A percentile compares a stretch with the other conserved stretches of the same genome.
phyloP scores from a whole-genome alignment of 1,140 invertebrate genomes.

The Himalopsyche phryganea region DNA sequence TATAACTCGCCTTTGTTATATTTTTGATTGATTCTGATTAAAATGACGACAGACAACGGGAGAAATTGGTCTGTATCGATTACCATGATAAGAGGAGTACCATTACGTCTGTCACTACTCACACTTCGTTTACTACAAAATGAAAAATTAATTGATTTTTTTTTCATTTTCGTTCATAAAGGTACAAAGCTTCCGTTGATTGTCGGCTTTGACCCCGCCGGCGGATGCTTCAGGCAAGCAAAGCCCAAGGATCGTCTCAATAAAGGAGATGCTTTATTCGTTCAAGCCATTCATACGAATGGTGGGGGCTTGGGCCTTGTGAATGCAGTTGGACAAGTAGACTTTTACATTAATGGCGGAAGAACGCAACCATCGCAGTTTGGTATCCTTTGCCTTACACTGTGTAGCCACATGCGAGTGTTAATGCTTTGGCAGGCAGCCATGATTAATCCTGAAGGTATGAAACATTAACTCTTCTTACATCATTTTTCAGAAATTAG shows the following conservation, averaged over 20 bases:
- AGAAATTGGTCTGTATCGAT: too few relatives aligned
- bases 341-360: conserved; percentile 58
- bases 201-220: conserved; percentile 61
- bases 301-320: conserved; percentile 50
- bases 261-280: conserved; percentile 56
- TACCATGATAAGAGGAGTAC: too few relatives aligned
- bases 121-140: too few relatives aligned
- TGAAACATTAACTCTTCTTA: neutral
- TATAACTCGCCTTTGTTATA: too few relatives aligned
- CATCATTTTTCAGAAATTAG: neutral
- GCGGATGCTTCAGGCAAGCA: conserved; percentile 49
- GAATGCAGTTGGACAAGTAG: conserved; percentile 51
- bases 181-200: conserved; percentile 3
- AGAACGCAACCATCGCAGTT: neutral
- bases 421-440: conserved; percentile 2
- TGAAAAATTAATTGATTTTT: too few relatives aligned
- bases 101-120: too few relatives aligned
- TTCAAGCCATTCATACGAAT: conserved; percentile 71
- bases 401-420: neutral
- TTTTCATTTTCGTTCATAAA: too few relatives aligned
- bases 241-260: conserved; percentile 35
- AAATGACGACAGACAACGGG: too few relatives aligned
- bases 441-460: neutral
- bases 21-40: too few relatives aligned
- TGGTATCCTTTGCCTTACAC: neutral